Conservation (phyloP, 92 coral and sea anemone species). For the Bergia puertoricense region DNA sequence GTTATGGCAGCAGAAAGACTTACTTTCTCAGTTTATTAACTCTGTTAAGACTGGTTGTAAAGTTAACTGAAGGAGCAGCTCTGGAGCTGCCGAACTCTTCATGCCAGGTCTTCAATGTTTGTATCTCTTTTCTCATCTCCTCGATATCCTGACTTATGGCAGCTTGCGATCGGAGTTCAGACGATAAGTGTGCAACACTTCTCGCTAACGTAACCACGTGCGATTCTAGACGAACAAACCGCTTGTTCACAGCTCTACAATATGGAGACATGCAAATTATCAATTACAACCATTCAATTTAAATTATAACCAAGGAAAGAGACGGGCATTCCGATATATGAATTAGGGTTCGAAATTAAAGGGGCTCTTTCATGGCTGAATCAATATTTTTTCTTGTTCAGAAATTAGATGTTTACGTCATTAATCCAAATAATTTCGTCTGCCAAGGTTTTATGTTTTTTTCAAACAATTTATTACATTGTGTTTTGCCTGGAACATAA, state of each 20-base stretch:
- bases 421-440: no score
- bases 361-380: no score
- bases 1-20: background rate
- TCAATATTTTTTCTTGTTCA: no score
- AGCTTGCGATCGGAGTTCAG: slow-evolving; percentile 94
- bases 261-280: background rate
- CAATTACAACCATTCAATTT: no score
- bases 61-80: slow-evolving; percentile 42
- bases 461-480: no score
- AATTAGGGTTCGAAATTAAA: no score
- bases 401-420: no score
- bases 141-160: slow-evolving; percentile 82
- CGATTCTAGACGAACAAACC: slow-evolving; percentile 91
- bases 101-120: slow-evolving; percentile 54
- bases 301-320: no score
- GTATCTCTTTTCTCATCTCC: slow-evolving; percentile 77
- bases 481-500: no score
- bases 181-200: slow-evolving; percentile 90
- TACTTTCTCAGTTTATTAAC: slow-evolving; percentile 88
- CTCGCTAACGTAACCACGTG: slow-evolving; percentile 95
- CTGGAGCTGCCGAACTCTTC: slow-evolving; percentile 48
- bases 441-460: no score
- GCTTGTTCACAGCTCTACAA: slow-evolving; percentile 82
- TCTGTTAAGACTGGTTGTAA: slow-evolving; percentile 58
- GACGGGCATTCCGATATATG: no score